Percentiles rank a stretch among this genome's conserved stretches.
Conservation (phyloP, 1,140 invertebrate species). For the Wiebesia pumilae region DNA sequence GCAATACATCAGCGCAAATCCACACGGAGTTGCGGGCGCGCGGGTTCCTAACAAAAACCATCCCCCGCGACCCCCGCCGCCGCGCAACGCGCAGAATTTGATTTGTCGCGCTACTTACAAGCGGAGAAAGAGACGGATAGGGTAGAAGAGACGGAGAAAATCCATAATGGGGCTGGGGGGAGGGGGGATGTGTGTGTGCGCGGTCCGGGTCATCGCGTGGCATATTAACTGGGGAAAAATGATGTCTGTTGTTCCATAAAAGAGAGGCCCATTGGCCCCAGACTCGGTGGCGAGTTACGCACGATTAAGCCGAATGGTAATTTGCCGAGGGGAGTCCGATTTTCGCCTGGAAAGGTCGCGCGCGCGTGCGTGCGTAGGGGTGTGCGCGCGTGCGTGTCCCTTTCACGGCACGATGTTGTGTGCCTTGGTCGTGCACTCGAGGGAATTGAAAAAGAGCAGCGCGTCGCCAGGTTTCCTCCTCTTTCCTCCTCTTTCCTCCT, state of each 20-base stretch:
- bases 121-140: too few species aligned
- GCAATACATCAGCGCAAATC: not conserved
- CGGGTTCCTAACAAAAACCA: conserved; percentile 11
- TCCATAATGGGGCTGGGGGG: conserved; percentile 38
- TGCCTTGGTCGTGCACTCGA: conserved; percentile 37
- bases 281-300: conserved; percentile 52
- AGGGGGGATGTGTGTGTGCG: too few species aligned
- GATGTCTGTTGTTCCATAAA: conserved; percentile 36
- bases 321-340: conserved; percentile 42
- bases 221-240: conserved; percentile 58
- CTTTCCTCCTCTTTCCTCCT: conserved; percentile 31
- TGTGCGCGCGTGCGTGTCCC: not conserved
- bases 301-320: conserved; percentile 61
- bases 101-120: conserved; percentile 41
- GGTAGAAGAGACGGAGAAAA: not conserved
- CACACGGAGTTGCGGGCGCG: not conserved
- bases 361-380: too few species aligned
- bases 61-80: not conserved
- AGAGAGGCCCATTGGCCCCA: conserved; percentile 26
- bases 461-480: conserved; percentile 28
- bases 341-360: not conserved
- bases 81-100: conserved; percentile 17
- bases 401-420: conserved; percentile 23
- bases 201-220: conserved; percentile 38
- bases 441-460: conserved; percentile 48